Base-by-base conservation (phyloP, 30 jellyfish, hydroid and myxozoan genomes). In the Mastigias papua region DNA sequence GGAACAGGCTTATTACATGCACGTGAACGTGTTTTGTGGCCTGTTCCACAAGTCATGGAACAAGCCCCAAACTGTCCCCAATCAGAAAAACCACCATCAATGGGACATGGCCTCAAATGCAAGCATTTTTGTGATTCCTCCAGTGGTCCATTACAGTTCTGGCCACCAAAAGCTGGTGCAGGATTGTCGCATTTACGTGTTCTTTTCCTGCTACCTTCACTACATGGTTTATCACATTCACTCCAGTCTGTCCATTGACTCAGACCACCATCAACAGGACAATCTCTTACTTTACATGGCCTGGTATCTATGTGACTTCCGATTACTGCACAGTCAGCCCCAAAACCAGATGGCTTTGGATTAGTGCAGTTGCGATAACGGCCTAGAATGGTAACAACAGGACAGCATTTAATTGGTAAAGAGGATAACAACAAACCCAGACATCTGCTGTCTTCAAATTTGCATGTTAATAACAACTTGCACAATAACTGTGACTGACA, bases 211-310 rank as follows among this genome's bases (percentile, higher is more conserved):
- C 54, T 50, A 10, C 98, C 98, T 51, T 79, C 94, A 21, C 72
- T 75, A 34, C 98, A 92, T 20, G 78, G 73, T 37, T 83, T 90
- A 31, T 64, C 91, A 76, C 98, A 92, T 62, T 73, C 82, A 8
- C 71, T 33, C 98, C 98, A 92, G 57, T 80, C 80, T 4, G 91
- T 34, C 98, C 98, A 92, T 25, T 83, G 84, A 32, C 98, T 84
- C 23, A 73, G 67, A 0, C 84, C 66, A 21, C 97, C 98, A 92
- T 87, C 86, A 22, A 92, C 63, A 0, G 95, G 85, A 71, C 97
- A 91, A 0, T 67, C 81, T 73, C 34, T 78, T 15, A 11, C 13
- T 31, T 74, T 73, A 69, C 97, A 91, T 28, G 84, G 86, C 25
- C 77, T 54, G 21, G 90, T 78, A 57, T 83, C 92, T 9, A 91